Base-by-base conservation (phyloP, 2,797 vertebrate species). In the Centroberyx gerrardi region DNA sequence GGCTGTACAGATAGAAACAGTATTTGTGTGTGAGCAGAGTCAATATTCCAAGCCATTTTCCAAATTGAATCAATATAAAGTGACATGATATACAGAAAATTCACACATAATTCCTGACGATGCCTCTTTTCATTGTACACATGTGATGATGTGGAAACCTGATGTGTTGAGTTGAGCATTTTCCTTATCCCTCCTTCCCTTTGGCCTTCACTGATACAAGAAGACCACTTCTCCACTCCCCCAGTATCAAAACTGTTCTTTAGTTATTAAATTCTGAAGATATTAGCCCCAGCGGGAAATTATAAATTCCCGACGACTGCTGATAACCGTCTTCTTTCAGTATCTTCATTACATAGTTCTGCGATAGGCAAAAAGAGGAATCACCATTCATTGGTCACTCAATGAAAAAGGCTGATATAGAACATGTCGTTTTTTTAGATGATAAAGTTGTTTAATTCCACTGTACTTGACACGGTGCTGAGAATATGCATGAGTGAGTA, bases 381-480 rank as follows among this genome's bases (percentile, higher is more conserved):
- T 80, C 17, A 6, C 77, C 67, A 65, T 81, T 72, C 22, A 55
- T 40, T 56, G 60, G 65, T 55, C 60, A 51, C 85, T 85, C 64
- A 33, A 55, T 69, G 71, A 89, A 87, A 87, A 87, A 63, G 58
- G 62, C 74, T 81, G 82, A 84, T 86, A 81, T 73, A 80, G 82
- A 88, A 80, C 56, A 27, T 89, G 84, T 92, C 87, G 69, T 86
- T 93, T 93, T 93, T 93, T 72, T 72, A 73, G 80, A 91, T 94
- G 91, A 94, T 93, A 90, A 93, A 94, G 87, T 90, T 86, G 85
- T 94, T 93, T 92, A 92, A 94, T 93, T 94, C 86, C 81, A 76
- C 85, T 80, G 75, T 85, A 85, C 87, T 91, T 92, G 89, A 93
- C 86, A 88, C 88, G 69, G 85, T 51, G 36, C 65, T 60, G 82